Evolutionary conservation across 2,888 invertebrate genomes (phyloP), one percentile per base, ranked within the genome.

Genomic region (Eugnorisma glareosa): DNA sequence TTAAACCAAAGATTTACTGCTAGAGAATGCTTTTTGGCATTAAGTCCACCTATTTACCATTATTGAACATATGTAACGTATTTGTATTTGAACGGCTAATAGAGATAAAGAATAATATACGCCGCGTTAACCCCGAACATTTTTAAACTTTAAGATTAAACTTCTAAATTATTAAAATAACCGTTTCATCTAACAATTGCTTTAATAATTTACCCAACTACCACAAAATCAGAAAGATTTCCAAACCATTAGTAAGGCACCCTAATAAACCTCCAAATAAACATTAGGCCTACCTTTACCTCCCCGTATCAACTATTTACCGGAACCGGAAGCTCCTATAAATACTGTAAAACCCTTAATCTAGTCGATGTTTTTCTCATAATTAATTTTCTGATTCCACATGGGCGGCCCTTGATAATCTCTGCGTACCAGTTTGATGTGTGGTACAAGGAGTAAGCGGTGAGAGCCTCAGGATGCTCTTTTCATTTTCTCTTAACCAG

Each of bases 361-460:
- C 93, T 91, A 91, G 91, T 91, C 89, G 90, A 92, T 91, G 93
- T 94, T 94, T 95, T 95, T 94, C 94, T 93, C 94, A 93, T 94
- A 94, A 95, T 94, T 95, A 95, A 95, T 95, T 94, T 93, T 90
- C 90, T 92, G 92, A 94, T 93, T 93, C 91, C 90, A 90, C 88
- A 91, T 90, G 91, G 92, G 85, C 86, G 84, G 81, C 85, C 93
- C 92, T 91, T 92, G 92, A 93, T 95, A 94, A 95, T 94, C 95
- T 91, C 88, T 89, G 82, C 81, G 88, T 89, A 89, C 89, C 83
- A 86, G 84, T 77, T 75, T 84, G 70, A 78, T 69, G 85, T 85
- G 48, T 85, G 90, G 86, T 82, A 35, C 73, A 89, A 90, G 82
- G 28, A 63, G 85, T 66, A 87, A 88, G 79, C 70, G 70, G 7